Percentiles rank a stretch among this genome's conserved stretches.
Evolutionary conservation across 2,888 invertebrate genomes (phyloP).

Genomic region (Eupithecia subumbrata): DNA sequence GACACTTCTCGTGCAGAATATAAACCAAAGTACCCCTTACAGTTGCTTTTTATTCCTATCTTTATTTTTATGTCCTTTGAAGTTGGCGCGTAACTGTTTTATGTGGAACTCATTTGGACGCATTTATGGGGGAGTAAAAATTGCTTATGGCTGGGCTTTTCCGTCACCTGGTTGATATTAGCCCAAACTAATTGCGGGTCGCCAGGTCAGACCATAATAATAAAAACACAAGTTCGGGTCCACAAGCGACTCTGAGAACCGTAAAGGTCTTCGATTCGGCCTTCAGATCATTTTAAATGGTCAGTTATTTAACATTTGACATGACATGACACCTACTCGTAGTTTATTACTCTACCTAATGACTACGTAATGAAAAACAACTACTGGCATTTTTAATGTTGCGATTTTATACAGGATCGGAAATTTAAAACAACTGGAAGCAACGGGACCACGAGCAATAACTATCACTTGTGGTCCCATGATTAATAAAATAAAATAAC

Average conservation of each 20-base stretch:
- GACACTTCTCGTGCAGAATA: constrained; percentile 43
- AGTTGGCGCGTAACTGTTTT: constrained; percentile 14
- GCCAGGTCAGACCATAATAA: constrained; percentile 1
- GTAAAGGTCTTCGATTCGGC: constrained; percentile 5
- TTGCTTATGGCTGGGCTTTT: background rate
- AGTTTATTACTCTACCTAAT: background rate
- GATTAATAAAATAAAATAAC: no score
- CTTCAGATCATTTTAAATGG: constrained; percentile 3
- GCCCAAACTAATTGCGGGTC: background rate
- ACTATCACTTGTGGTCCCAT: no score
- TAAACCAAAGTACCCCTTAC: constrained; percentile 38
- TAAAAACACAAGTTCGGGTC: background rate
- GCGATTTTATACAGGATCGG: no score
- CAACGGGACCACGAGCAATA: no score
- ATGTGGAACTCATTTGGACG: constrained; percentile 12
- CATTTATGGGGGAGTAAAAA: constrained; percentile 3
- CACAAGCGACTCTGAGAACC: background rate
- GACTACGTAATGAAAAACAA: background rate
- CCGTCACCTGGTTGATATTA: constrained; percentile 10
- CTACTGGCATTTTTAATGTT: background rate
- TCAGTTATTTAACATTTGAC: background rate
- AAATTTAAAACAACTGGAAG: no score
- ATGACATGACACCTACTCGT: background rate
- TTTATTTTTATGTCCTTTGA: constrained; percentile 26
- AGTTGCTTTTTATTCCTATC: constrained; percentile 34